Evolutionary conservation across 2,797 vertebrate species (phyloP), one percentile per base, ranked within the genome.

Genomic region (Leptatherina wallacei): DNA sequence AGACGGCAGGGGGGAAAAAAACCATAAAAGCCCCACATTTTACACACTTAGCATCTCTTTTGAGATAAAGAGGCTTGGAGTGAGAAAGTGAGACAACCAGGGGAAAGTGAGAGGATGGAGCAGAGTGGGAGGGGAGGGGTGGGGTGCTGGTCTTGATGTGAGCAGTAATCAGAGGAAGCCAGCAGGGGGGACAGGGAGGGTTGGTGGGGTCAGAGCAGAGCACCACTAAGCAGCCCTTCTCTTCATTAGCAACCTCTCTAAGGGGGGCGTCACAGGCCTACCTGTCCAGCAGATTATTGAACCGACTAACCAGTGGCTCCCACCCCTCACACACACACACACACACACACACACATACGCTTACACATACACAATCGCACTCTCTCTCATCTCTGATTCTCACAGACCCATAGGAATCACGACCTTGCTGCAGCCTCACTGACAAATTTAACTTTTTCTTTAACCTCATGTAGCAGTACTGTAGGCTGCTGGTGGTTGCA

Each of bases 281-380:
- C 96, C 96, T 98, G 96, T 97, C 96, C 95, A 93, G 92, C 92
- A 95, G 95, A 93, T 96, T 96, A 97, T 94, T 96, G 96, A 96
- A 96, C 95, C 57, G 90, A 89, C 95, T 97, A 96, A 96, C 96
- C 94, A 94, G 94, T 92, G 88, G 93, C 87, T 89, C 93, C 81
- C 92, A 82, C 84, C 77, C 82, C 72, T 3, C 77, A 32, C 83
- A 73, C 80, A 77, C 83, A 71, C 77, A 44, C 83, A 71, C 77
- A 44, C 51, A 27, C 67, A 38, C 70, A 70, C 77, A 65, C 76
- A 77, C 81, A 27, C 24, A 27, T 27, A 27, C 24, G 24, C 24
- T 27, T 27, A 38, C 70, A 70, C 77, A 65, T 74, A 77, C 81
- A 69, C 85, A 58, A 82, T 40, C 78, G 62, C 85, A 85, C 83